Evolutionary conservation across 2,888 invertebrate genomes (phyloP).

Genomic region (Cosmia pyralina): DNA sequence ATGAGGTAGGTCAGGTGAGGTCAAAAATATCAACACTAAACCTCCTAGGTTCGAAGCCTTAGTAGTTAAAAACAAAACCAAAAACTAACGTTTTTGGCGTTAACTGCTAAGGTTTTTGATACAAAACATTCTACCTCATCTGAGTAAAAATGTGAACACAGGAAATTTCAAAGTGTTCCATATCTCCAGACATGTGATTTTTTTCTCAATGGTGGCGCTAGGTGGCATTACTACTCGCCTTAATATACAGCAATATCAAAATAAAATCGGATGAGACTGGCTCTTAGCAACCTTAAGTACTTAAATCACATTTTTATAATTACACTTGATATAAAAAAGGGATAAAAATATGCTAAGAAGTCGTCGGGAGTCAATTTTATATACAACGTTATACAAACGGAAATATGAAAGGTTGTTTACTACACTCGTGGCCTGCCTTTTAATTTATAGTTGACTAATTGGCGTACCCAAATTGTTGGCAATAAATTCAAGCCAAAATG

Average conservation of each 20-base stretch:
- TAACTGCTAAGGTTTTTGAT: no score
- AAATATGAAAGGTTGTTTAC: slow-evolving; percentile 45
- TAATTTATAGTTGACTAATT: slow-evolving; percentile 63
- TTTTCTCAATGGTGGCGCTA: no score
- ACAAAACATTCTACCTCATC: no score
- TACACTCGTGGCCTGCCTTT: slow-evolving; percentile 17
- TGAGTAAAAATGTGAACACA: no score
- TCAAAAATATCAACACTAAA: no score
- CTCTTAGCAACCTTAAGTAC: slow-evolving; percentile 32
- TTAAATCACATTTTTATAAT: slow-evolving; percentile 44
- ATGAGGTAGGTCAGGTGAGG: no score
- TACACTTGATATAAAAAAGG: slow-evolving; percentile 55
- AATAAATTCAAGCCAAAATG: slow-evolving; percentile 57
- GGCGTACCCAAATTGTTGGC: slow-evolving; percentile 31
- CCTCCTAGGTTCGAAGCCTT: no score
- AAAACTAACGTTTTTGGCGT: no score
- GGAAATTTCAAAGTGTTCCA: no score
- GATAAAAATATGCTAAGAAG: slow-evolving; percentile 56
- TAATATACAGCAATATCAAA: slow-evolving; percentile 29
- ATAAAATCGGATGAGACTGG: background rate
- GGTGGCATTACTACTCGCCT: no score
- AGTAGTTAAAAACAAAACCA: no score
- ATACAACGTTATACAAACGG: slow-evolving; percentile 59
- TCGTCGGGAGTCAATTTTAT: slow-evolving; percentile 57
- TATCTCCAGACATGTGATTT: no score